phyloP scores from a whole-genome alignment of 2,113 vertebrate species.

The Corythoichthys intestinalis region DNA sequence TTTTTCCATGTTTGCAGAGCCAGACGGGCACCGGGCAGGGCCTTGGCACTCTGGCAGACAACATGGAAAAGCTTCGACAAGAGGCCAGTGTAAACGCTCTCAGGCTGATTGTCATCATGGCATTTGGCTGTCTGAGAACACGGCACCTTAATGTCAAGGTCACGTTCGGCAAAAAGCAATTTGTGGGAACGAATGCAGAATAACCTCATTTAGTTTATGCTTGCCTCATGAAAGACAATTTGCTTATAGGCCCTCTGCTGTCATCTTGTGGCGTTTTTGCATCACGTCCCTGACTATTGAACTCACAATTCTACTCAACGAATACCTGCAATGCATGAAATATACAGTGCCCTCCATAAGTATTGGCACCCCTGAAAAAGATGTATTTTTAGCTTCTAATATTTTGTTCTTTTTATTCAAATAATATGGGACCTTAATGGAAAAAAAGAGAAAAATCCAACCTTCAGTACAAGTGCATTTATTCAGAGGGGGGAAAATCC shows the following conservation, averaged over 20 bases:
- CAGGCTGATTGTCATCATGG: constrained; percentile 14
- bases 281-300: not conserved
- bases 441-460: no score
- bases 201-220: not conserved
- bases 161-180: not conserved
- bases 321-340: no score
- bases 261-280: constrained; percentile 27
- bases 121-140: constrained; percentile 9
- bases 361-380: no score
- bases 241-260: constrained; percentile 1
- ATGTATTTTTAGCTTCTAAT: no score
- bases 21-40: constrained; percentile 2
- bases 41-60: constrained; percentile 40
- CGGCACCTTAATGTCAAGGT: not conserved
- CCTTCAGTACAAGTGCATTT: no score
- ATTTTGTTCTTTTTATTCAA: no score
- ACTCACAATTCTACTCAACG: no score
- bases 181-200: not conserved
- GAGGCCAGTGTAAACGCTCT: constrained; percentile 27
- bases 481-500: no score
- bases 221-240: no score
- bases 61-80: constrained; percentile 48
- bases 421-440: no score
- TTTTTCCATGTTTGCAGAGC: constrained; percentile 56
- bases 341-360: no score